phyloP scores from a whole-genome alignment of 2,797 vertebrate genomes.

The Sebastes vulpes region DNA sequence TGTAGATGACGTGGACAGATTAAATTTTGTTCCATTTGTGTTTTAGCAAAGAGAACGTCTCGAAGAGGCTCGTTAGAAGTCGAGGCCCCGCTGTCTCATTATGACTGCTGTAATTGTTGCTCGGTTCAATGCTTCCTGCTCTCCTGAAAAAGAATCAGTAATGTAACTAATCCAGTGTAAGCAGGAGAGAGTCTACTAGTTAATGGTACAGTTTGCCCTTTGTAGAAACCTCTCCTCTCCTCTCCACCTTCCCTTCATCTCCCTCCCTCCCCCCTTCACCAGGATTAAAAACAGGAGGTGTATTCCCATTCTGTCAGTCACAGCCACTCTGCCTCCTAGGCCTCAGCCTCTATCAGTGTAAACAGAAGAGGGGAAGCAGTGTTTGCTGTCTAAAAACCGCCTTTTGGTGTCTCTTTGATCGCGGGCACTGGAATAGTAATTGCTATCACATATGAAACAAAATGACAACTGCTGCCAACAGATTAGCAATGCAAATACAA shows the following conservation, averaged over 20 bases:
- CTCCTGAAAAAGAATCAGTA: constrained; percentile 68
- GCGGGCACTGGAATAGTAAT: constrained; percentile 72
- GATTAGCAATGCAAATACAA: constrained; percentile 68
- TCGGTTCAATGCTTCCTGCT: constrained; percentile 48
- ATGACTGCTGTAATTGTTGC: constrained; percentile 49
- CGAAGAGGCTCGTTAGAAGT: constrained; percentile 42
- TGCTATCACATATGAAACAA: constrained; percentile 76
- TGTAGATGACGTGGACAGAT: not conserved
- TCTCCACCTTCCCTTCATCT: constrained; percentile 1
- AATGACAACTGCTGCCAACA: constrained; percentile 69
- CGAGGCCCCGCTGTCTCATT: constrained; percentile 29
- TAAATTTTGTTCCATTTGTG: constrained; percentile 10
- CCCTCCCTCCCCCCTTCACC: not conserved
- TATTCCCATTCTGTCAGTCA: constrained; percentile 81
- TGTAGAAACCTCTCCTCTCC: constrained; percentile 17
- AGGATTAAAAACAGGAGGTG: constrained; percentile 69
- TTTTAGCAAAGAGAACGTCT: constrained; percentile 24
- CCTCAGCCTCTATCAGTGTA: constrained; percentile 71
- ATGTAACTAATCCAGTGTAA: constrained; percentile 75
- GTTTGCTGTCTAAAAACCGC: constrained; percentile 69
- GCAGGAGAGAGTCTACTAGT: constrained; percentile 58
- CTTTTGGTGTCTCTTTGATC: constrained; percentile 81
- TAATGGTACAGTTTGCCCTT: constrained; percentile 57
- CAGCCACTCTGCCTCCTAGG: constrained; percentile 49
- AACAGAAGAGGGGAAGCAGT: constrained; percentile 70